Evolutionary conservation across 2,888 invertebrate species (phyloP), one percentile per base, ranked within the genome.

Genomic region (Caenorhabditis wallacei): DNA sequence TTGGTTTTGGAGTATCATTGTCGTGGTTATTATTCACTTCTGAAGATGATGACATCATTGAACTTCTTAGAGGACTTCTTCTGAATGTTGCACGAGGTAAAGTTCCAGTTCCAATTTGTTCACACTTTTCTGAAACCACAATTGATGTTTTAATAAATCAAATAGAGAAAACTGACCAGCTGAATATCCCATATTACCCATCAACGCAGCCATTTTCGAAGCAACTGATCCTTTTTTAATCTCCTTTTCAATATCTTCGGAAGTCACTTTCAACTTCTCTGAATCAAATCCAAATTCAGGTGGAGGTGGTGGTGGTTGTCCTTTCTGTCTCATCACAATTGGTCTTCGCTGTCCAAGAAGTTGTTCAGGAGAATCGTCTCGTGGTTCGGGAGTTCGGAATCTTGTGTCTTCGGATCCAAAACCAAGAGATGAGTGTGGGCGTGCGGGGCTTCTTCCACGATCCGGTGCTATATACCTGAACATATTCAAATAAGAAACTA

Each of bases 211-310:
- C 76, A 84, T 84, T 71, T 80, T 82, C 20, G 87, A 82, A 0
- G 87, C 87, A 3, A 85, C 85, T 11, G 79, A 63, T 57, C 87
- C 87, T 40, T 82, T 85, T 30, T 84, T 84, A 56, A 87, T 87
- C 69, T 87, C 87, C 64, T 85, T 79, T 51, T 84, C 85, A 24
- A 84, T 84, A 51, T 84, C 84, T 59, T 84, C 84, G 5, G 84
- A 72, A 7, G 87, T 85, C 22, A 87, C 80, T 51, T 83, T 80
- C 48, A 75, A 80, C 53, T 84, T 88, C 20, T 85, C 83, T 22
- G 86, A 86, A 66, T 89, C 89, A 54, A 89, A 89, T 10, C 81
- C 85, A 56, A 80, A 85, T 43, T 89, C 89, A 30, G 83, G 72
- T 51, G 88, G 87, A 26, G 80, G 87, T n/a, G 88, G 84, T n/a